Base-by-base conservation (phyloP, 2,888 invertebrate species). In the Calliopum simillimum region DNA sequence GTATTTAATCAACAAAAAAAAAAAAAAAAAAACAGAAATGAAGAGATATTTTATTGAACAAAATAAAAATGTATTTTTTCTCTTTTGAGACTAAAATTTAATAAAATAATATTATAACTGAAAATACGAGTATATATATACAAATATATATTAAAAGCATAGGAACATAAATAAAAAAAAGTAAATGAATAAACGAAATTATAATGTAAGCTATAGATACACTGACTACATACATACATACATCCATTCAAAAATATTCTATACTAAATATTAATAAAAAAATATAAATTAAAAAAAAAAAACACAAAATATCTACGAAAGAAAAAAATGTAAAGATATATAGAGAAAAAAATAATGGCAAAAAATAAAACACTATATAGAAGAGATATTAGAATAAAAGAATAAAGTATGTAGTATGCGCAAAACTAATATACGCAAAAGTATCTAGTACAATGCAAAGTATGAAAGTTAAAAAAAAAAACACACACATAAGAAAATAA, bases 21-120 rank as follows among this genome's bases (percentile, higher is more conserved):
- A n/a, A n/a, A n/a, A n/a, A n/a, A n/a, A n/a, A n/a, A n/a, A n/a
- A n/a, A n/a, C n/a, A n/a, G n/a, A n/a, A n/a, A 56, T 11, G 19
- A 41, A 33, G 33, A 33, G 16, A 53, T 59, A 67, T 67, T 67
- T 67, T 67, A 67, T 67, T 67, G 59, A 49, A 67, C 59, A 59
- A 46, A 46, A 59, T 49, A 66, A 64, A 58, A 19, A 41, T 64
- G 61, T 70, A 72, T 72, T 68, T 72, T 72, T 71, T 70, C 70
- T 70, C 70, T 72, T 70, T 72, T 70, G 70, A 70, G 70, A 70
- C 56, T 67, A 61, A 65, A 58, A 68, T 70, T 46, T n/a, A 1
- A 55, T 19, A 55, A 43, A 43, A 66, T 55, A 12, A 41, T 41
- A 55, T 23, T 53, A 12, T 19, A 53, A 53, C 23, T 12, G 21